phyloP scores from a whole-genome alignment of 2,888 invertebrate genomes.

The Pseudococcus longispinus region DNA sequence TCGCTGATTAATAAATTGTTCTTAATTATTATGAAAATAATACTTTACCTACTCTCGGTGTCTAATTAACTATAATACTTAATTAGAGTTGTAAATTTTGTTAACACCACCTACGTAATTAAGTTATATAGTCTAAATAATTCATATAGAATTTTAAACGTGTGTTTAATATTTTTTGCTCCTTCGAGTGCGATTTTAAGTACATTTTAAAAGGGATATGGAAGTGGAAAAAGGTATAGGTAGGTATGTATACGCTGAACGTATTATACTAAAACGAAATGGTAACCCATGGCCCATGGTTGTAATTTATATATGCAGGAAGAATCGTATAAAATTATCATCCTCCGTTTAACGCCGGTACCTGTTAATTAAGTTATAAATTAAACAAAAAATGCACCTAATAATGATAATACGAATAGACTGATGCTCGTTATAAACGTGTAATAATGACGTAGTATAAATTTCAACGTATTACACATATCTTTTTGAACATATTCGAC shows the following conservation, averaged over 20 bases:
- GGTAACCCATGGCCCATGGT: not conserved
- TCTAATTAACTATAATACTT: constrained; percentile 16
- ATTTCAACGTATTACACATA: constrained; percentile 23
- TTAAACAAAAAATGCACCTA: constrained; percentile 33
- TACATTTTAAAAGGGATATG: not conserved
- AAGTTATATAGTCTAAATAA: not conserved
- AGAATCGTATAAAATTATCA: constrained; percentile 44
- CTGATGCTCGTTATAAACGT: constrained; percentile 36
- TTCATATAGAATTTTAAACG: not conserved
- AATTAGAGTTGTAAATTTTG: constrained; percentile 28
- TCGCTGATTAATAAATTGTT: not conserved
- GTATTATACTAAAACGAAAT: not conserved
- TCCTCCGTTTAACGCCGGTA: constrained; percentile 44
- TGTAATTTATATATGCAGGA: constrained; percentile 36
- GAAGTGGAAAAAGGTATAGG: not conserved
- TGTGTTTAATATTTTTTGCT: constrained; percentile 4
- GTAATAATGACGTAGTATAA: constrained; percentile 43
- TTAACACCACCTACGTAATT: constrained; percentile 16
- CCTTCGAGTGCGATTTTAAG: not conserved
- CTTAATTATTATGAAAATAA: not conserved
- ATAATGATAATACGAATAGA: constrained; percentile 38
- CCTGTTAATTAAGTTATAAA: constrained; percentile 46
- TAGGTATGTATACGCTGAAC: not conserved
- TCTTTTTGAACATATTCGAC: not conserved
- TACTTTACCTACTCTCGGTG: not conserved